Percentiles rank a stretch among this genome's conserved stretches.
These are phyloP conservation scores for Morelia viridis DNA, from an alignment of 2,797 vertebrate species.

Conservation along the genomic window DNA sequence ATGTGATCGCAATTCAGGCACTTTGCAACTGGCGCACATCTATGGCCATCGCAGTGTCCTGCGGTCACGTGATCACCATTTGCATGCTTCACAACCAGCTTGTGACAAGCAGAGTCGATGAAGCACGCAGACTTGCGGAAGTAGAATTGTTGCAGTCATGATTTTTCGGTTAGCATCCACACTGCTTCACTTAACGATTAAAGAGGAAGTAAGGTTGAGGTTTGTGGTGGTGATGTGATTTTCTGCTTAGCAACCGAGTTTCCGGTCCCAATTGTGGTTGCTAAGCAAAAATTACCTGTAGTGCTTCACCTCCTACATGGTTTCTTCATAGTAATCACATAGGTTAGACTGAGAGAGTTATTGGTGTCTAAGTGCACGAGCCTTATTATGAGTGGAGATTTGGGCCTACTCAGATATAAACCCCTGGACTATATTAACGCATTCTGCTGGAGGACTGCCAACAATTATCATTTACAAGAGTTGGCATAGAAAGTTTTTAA, in stretches of 20 bases:
- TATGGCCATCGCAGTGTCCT: neutral
- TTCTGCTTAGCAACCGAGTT: neutral
- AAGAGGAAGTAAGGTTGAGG: neutral
- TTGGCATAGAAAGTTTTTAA: neutral
- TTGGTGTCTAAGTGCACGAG: neutral
- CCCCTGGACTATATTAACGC: neutral
- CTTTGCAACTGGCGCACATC: neutral
- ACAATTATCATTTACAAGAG: neutral
- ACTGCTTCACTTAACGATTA: neutral
- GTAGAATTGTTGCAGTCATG: neutral
- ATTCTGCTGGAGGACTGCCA: neutral
- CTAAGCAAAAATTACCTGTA: neutral
- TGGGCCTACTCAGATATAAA: neutral
- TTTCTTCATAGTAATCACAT: neutral
- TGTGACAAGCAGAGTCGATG: neutral
- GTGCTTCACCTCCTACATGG: neutral
- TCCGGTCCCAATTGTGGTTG: neutral
- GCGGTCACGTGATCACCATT: neutral
- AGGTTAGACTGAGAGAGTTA: neutral
- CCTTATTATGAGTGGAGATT: neutral
- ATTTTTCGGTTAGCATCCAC: neutral
- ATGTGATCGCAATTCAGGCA: neutral
- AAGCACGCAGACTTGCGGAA: neutral
- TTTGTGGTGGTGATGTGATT: neutral
- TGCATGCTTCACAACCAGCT: neutral